These are phyloP conservation scores for Hemicordylus capensis DNA, from an alignment of 2,113 vertebrate species.

Conservation along the genomic window DNA sequence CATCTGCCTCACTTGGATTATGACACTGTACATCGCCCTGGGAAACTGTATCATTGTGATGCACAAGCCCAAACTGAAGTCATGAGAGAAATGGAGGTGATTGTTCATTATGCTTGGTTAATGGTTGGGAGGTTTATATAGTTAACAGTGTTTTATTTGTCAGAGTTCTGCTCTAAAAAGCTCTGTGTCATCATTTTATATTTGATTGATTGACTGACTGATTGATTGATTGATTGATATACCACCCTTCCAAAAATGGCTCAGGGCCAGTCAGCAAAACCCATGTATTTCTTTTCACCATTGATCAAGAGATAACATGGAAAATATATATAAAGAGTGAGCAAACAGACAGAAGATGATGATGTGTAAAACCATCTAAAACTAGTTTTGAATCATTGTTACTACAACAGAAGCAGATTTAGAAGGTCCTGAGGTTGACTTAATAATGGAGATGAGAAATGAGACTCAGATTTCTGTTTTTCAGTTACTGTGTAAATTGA, in stretches of 20 bases:
- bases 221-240: too few species aligned
- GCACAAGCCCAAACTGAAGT: slow-evolving; percentile 56
- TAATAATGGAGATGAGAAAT: not conserved
- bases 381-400: not conserved
- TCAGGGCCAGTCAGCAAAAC: not conserved
- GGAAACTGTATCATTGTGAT: slow-evolving; percentile 59
- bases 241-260: too few species aligned
- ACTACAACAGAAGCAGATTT: not conserved
- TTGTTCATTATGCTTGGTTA: not conserved
- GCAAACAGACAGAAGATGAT: not conserved
- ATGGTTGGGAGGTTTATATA: not conserved
- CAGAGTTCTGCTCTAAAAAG: slow-evolving; percentile 14
- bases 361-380: not conserved
- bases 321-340: not conserved
- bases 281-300: slow-evolving; percentile 1
- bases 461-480: not conserved
- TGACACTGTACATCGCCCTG: slow-evolving; percentile 54
- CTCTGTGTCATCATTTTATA: too few species aligned
- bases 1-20: slow-evolving; percentile 56
- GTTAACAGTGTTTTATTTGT: not conserved
- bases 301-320: not conserved
- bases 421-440: not conserved
- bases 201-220: too few species aligned
- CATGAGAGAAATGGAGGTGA: slow-evolving; percentile 47
- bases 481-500: not conserved